These are phyloP conservation scores for Herpetotheres cachinnans DNA, from an alignment of 2,113 vertebrate genomes.

Conservation along the genomic window DNA sequence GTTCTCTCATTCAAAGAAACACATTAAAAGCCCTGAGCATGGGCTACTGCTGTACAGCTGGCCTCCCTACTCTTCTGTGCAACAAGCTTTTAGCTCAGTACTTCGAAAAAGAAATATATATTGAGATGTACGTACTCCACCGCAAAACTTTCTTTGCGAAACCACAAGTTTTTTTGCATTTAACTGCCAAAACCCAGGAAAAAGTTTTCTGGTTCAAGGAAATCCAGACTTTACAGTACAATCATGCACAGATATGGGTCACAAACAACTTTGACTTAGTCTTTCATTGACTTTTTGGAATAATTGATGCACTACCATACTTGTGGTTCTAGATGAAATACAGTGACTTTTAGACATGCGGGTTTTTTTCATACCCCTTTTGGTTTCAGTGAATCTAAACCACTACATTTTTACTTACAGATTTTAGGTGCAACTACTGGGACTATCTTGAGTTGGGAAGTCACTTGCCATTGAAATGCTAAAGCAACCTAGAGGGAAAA, in stretches of 20 bases:
- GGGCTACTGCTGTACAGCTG: neutral
- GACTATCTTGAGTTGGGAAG: neutral
- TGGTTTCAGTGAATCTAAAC: neutral
- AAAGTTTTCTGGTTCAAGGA: neutral
- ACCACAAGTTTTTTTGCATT: neutral
- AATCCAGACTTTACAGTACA: constrained; percentile 1
- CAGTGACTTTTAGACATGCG: neutral
- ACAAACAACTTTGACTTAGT: neutral
- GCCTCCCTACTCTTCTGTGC: neutral
- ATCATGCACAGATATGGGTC: neutral
- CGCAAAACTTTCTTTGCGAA: neutral
- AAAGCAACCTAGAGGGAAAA: neutral
- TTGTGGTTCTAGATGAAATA: neutral
- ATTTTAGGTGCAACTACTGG: neutral
- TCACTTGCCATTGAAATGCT: neutral
- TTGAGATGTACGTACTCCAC: neutral
- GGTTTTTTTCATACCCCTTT: neutral
- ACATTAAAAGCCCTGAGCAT: neutral
- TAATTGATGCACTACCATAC: neutral
- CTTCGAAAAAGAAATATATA: neutral
- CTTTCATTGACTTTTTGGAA: neutral
- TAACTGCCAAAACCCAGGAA: neutral
- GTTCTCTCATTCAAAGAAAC: neutral
- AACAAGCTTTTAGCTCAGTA: neutral
- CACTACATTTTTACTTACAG: neutral